These are phyloP conservation scores for Otus scops DNA, from an alignment of 2,797 vertebrate species.

Conservation along the genomic window DNA sequence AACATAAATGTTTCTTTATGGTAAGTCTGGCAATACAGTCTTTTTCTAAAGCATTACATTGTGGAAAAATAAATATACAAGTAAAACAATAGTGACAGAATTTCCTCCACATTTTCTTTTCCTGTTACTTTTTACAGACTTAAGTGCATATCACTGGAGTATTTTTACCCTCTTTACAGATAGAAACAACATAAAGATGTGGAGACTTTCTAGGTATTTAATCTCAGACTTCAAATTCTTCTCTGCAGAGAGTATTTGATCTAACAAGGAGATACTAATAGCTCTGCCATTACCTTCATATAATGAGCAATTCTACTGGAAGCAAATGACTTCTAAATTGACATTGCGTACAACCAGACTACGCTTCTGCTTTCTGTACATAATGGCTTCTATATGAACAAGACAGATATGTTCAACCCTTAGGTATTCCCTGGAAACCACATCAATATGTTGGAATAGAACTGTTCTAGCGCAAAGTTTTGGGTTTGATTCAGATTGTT, in stretches of 20 bases:
- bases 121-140: neutral
- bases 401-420: neutral
- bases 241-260: neutral
- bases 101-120: neutral
- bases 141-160: neutral
- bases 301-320: neutral
- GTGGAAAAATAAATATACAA: neutral
- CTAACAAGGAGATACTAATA: neutral
- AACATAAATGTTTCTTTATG: neutral
- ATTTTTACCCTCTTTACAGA: neutral
- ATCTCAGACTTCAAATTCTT: neutral
- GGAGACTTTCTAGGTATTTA: neutral
- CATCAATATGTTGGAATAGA: neutral
- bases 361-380: neutral
- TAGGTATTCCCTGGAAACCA: neutral
- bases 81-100: neutral
- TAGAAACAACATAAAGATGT: neutral
- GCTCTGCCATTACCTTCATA: neutral
- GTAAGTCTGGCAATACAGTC: neutral
- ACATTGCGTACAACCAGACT: neutral
- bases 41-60: neutral
- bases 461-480: neutral
- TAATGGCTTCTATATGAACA: neutral
- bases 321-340: neutral
- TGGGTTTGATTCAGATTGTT: neutral